Conservation (phyloP, 2,113 vertebrate species). For the Bujurquina vittata region DNA sequence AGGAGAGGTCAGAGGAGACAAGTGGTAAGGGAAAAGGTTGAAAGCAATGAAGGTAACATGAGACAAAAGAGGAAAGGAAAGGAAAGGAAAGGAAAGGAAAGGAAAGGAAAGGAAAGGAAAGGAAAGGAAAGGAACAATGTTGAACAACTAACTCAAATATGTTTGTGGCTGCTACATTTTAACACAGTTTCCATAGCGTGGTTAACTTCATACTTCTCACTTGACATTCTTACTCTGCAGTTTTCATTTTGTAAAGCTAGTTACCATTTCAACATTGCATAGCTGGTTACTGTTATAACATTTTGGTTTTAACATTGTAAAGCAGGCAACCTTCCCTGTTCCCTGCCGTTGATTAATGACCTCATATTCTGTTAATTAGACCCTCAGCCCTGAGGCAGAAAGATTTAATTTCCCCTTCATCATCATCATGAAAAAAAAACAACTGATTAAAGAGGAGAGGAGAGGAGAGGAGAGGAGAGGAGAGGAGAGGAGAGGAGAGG, state of each 20-base stretch:
- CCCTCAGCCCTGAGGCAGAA: slow-evolving; percentile 87
- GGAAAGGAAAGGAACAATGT: not conserved
- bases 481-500: slow-evolving; percentile 78
- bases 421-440: slow-evolving; percentile 85
- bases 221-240: slow-evolving; percentile 25
- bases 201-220: not conserved
- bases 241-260: slow-evolving; percentile 28
- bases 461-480: not conserved
- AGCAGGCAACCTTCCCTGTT: slow-evolving; percentile 79
- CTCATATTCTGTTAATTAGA: slow-evolving; percentile 95
- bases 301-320: slow-evolving; percentile 71
- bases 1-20: not conserved
- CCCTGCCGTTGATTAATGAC: slow-evolving; percentile 93
- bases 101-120: not conserved
- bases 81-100: not conserved
- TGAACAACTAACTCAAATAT: not conserved
- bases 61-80: not conserved
- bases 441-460: slow-evolving; percentile 83
- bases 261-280: slow-evolving; percentile 60
- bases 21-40: not conserved
- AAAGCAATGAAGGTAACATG: not conserved
- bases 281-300: slow-evolving; percentile 54
- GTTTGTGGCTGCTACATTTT: not conserved
- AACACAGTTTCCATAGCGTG: slow-evolving; percentile 3
- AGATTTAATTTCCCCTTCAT: slow-evolving; percentile 89